Base-by-base conservation (phyloP, 2,888 invertebrate species). In the Desoria tigrina region DNA sequence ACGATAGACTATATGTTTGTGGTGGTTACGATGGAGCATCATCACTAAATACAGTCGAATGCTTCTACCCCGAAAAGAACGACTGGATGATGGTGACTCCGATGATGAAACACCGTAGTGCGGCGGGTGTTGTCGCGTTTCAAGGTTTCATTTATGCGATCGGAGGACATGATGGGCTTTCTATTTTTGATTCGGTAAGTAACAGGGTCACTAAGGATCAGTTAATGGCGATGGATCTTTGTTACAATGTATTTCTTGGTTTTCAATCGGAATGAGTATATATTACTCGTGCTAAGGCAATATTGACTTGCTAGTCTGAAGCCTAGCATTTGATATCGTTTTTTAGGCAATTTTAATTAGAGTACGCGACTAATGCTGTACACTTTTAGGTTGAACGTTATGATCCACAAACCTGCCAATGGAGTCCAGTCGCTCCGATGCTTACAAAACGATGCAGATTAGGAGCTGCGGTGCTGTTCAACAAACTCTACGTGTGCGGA, bases 81-180 rank as follows among this genome's bases (percentile, higher is more conserved):
- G 84, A 84, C 62, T 92, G 92, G 92, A 85, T 85, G 73, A 86
- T 87, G 77, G 84, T 89, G 51, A 83, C 86, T n/a, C 83, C 85
- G 14, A 89, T 89, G 89, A 86, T 86, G 76, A 87, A 87, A 78
- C 87, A 85, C 77, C 81, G 87, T 45, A 88, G 88, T 77, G 89
- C 89, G 53, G 88, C 88, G 21, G 89, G 88, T 50, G 87, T 89
- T 2, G 86, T 88, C 2, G 84, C 88, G 21, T 84, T 86, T 78
- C 83, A 85, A 79, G 89, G 89, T 39, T 88, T 86, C 77, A 87
- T 92, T 61, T 91, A 89, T 79, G 90, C 90, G 0, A 82, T 92
- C 49, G 94, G 93, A 18, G 93, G 93, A 0, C 93, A 93, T 78
- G 92, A 93, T 81, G 92, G 93, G 0, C 81, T 92, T 18, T 90